Base-by-base conservation (phyloP, 2,797 vertebrate genomes). In the Acrossocheilus fasciatus region DNA sequence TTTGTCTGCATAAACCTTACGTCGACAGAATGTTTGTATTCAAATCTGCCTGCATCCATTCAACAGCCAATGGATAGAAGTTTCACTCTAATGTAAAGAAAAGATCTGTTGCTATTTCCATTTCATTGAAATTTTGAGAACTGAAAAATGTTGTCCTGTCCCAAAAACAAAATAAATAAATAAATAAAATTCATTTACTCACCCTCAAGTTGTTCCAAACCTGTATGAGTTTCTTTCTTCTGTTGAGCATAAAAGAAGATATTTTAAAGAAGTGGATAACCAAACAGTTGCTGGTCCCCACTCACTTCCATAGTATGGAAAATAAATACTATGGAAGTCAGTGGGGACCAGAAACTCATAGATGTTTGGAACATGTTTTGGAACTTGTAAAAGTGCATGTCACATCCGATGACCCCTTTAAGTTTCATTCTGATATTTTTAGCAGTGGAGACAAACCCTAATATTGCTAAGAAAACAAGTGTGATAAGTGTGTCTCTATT, bases 351-450 rank as follows among this genome's bases (percentile, higher is more conserved):
- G 26, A 64, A 64, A 64, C 26, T 0, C 23, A 59, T 59, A 54
- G 52, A 54, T 41, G 39, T 41, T 41, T 41, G 39, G 39, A 26
- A 26, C 26, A 26, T 26, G 26, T 26, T 26, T 26, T 26, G 26
- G 26, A 26, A 26, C 43, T 45, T 45, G 43, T 45, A 45, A 45
- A 45, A 45, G 43, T 45, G 43, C 10, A 45, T 45, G 43, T 45
- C 43, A 45, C 45, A 12, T 45, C 45, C 45, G 11, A 45, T 45
- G 45, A 45, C 18, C 52, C 18, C 2, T 59, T 95, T n/a, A 62
- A 59, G 26, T 62, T 47, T 64, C 5, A 17, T 39, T 10, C 26
- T 50, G 7, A 59, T 18, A 23, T 17, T 75, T 75, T 77, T 26
- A 18, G 47, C 23, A 18, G 17, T 15, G 4, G 5, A 50, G n/a